Evolutionary conservation across 2,888 invertebrate genomes (phyloP), one percentile per base, ranked within the genome.

Genomic region (Eilema sororculum): DNA sequence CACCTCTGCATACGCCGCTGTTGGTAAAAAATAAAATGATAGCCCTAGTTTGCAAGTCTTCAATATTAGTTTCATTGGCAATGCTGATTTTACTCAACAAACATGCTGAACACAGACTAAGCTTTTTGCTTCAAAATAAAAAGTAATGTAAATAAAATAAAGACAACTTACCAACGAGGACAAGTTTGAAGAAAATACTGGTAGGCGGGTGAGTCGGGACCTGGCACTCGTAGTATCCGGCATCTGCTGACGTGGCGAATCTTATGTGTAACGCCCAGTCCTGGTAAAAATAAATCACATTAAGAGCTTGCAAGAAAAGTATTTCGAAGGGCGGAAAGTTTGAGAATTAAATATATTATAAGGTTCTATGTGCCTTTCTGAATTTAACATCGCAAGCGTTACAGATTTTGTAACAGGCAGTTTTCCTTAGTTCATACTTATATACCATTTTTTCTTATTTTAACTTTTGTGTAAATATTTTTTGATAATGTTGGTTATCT

Each of bases 1-100:
- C 73, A 97, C 97, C 79, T 97, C 96, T 30, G 97, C 97, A 79
- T 96, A 96, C 0, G 97, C 97, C 84, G 97, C 97, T 96, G 94
- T 81, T 67, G 25, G 73, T 57, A 16, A 68, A 68, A 33, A 13
- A 52, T 41, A 24, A 46, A 63, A 16, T 56, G 24, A 24, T 28
- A 1, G 25, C 10, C 9, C 5, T 24, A 10, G 20, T 64, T 25
- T 28, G 33, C 13, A 4, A 28, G 41, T 41, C 16, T 13, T 16
- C 13, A 3, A 3, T 20, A n/a, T 8, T 9, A 52, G 1, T 8
- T 52, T 52, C 20, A 9, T 20, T 52, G n/a, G 9, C 8, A 8
- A 8, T 16, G 20, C 20, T 46, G 16, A 20, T 20, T 20, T 20
- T 46, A 3, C 3, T 5, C 46, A 20, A 46, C 41, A 41, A 20